Base-by-base conservation (phyloP, 1,140 invertebrate species). In the Aplysia californica region DNA sequence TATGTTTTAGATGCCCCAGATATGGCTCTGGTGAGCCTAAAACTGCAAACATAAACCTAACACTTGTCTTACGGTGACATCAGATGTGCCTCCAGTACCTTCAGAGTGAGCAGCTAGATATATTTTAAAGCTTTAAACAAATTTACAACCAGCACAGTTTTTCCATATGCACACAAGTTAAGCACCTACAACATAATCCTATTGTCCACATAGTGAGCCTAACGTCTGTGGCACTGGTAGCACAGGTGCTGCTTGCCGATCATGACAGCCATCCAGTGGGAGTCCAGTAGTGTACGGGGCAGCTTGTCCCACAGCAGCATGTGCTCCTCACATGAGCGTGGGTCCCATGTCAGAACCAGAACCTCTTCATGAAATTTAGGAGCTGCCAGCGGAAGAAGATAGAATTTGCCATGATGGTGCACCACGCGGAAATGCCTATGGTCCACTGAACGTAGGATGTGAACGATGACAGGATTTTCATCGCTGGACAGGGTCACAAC, bases 201-300 rank as follows among this genome's bases (percentile, higher is more conserved):
- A n/a, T n/a, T 50, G n/a, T 33, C n/a, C 31, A 31, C 36, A 33
- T 29, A 29, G 29, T 20, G 44, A 18, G 3, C 3, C 26, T 69
- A 69, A 31, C 67, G 38, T 55, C 67, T 33, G 39, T 29, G 38
- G 59, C 76, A 80, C 35, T 80, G 76, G 64, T 80, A 80, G n/a
- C 71, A 69, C 35, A 80, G 72, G 67, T 80, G 79, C 39, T 75
- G 76, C 26, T 75, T 71, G 61, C 76, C 73, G 6, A 80, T 78
- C 36, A 68, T 61, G 4, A 80, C 76, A 41, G 77, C 78, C 59
- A 80, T 68, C 79, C 79, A 80, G 39, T 78, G 72, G 15, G 79
- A 80, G 50, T 80, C 79, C 3, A 76, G 72, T 21, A 80, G 61
- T 5, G 79, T 77, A 21, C 79, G 74, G 5, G 79, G 79, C 1